Evolutionary conservation across 2,888 invertebrate species (phyloP).

Genomic region (Disparrhopalites patrizii): DNA sequence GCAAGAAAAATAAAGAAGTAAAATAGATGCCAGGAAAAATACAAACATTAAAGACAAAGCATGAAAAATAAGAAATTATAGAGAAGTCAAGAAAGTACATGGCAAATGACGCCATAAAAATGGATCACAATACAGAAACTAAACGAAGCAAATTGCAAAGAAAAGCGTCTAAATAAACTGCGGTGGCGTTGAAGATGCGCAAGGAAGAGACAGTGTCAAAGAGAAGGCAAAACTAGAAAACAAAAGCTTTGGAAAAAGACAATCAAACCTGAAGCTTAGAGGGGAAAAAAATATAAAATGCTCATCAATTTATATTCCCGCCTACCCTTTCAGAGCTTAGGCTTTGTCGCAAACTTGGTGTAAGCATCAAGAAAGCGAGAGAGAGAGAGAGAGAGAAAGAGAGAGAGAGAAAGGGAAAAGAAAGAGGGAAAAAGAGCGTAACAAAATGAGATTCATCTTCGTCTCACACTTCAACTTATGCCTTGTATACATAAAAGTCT

Average conservation of each 20-base stretch:
- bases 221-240: slow-evolving; percentile 9
- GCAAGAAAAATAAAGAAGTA: too few relatives aligned
- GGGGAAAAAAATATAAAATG: background rate
- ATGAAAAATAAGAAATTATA: too few relatives aligned
- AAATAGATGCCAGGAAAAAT: too few relatives aligned
- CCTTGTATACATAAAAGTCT: too few relatives aligned
- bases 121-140: too few relatives aligned
- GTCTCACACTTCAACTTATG: slow-evolving; percentile 4
- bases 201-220: background rate
- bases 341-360: background rate
- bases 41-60: too few relatives aligned
- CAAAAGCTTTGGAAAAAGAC: slow-evolving; percentile 4
- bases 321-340: background rate
- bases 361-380: background rate
- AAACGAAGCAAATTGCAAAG: too few relatives aligned
- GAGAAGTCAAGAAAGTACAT: too few relatives aligned
- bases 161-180: background rate
- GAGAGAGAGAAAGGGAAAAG: background rate
- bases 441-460: slow-evolving; percentile 3
- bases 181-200: background rate
- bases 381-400: background rate
- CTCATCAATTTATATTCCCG: slow-evolving; percentile 23
- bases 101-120: too few relatives aligned
- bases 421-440: background rate
- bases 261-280: background rate